These are phyloP conservation scores for Echiichthys vipera DNA, from an alignment of 2,797 vertebrate genomes.

Conservation along the genomic window DNA sequence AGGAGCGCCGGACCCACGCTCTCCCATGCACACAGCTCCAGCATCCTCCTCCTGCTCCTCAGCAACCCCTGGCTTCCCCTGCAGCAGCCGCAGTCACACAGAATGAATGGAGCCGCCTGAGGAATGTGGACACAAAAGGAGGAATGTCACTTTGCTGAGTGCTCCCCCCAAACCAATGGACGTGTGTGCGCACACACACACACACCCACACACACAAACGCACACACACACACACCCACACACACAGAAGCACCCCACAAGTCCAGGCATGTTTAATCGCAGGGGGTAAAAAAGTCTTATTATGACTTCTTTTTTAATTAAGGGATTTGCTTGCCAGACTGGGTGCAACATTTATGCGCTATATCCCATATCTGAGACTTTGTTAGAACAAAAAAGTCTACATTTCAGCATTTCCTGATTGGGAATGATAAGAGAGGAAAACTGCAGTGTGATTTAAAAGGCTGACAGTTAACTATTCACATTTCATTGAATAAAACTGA, in stretches of 20 bases:
- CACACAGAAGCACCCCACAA: slow-evolving; percentile 62
- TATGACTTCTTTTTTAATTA: slow-evolving; percentile 52
- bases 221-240: slow-evolving; percentile 33
- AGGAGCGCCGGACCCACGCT: slow-evolving; percentile 77
- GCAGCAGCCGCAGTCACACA: slow-evolving; percentile 81
- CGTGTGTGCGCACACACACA: slow-evolving; percentile 16
- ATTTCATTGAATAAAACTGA: background rate
- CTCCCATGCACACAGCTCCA: slow-evolving; percentile 75
- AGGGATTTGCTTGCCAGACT: slow-evolving; percentile 27
- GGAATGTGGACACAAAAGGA: slow-evolving; percentile 87
- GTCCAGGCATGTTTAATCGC: slow-evolving; percentile 77
- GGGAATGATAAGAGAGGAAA: background rate
- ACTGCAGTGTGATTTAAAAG: background rate
- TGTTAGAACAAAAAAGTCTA: too few species aligned
- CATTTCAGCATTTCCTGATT: background rate
- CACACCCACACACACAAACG: slow-evolving; percentile 25
- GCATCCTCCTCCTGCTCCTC: slow-evolving; percentile 76
- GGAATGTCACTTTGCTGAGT: slow-evolving; percentile 86
- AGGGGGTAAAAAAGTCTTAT: slow-evolving; percentile 56
- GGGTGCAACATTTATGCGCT: background rate
- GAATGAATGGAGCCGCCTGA: slow-evolving; percentile 83
- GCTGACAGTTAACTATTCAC: background rate
- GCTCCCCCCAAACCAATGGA: slow-evolving; percentile 67
- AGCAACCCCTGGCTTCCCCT: slow-evolving; percentile 76
- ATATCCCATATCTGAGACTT: background rate